These are phyloP conservation scores for Bombus waltoni DNA, from an alignment of 1,140 invertebrate genomes.

Conservation along the genomic window DNA sequence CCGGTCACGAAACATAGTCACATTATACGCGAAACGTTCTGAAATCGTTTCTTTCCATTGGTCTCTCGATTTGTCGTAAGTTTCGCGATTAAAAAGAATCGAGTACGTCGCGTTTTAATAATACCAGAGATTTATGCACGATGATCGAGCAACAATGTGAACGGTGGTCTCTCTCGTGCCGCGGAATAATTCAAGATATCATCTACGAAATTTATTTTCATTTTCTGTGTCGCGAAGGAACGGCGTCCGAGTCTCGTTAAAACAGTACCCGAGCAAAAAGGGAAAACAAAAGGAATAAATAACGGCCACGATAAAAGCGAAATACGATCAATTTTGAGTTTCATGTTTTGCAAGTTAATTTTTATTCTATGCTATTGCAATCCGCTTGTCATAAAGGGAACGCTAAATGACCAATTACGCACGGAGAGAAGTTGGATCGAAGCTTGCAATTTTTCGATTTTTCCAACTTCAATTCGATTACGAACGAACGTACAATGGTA, in stretches of 20 bases:
- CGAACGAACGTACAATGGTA: neutral
- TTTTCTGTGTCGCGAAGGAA: constrained; percentile 23
- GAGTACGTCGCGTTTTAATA: neutral
- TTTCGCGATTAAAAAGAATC: neutral
- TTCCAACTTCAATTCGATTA: neutral
- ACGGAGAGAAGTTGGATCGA: neutral
- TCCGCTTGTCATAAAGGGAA: neutral
- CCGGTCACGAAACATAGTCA: neutral
- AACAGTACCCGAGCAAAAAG: neutral
- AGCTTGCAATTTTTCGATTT: neutral
- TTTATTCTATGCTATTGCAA: neutral
- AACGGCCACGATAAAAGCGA: neutral
- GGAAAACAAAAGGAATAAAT: neutral
- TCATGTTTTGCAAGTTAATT: neutral
- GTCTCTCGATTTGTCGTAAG: neutral
- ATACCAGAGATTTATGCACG: constrained; percentile 3
- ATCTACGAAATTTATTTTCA: constrained; percentile 46
- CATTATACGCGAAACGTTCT: neutral
- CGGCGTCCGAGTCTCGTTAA: neutral
- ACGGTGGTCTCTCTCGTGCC: constrained; percentile 23
- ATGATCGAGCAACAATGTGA: constrained; percentile 35
- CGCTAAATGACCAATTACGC: neutral
- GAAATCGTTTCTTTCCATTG: neutral
- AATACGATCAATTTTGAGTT: constrained; percentile 19
- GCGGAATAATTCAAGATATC: constrained; percentile 41